Percentiles rank a stretch among this genome's conserved stretches.
Evolutionary conservation across 92 coral and sea anemone genomes (phyloP).

Genomic region (Epizoanthus illoricatus): DNA sequence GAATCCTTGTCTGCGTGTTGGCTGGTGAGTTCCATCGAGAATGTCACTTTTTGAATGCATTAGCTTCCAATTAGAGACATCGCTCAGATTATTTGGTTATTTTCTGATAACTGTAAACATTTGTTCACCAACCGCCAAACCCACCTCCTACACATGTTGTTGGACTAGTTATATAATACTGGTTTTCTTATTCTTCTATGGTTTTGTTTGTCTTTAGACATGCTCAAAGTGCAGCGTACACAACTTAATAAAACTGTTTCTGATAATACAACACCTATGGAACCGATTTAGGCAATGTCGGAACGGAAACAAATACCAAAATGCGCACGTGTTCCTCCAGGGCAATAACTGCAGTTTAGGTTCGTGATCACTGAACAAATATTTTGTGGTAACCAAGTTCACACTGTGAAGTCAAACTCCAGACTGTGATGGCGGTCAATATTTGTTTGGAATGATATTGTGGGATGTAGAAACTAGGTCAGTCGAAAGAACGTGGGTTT

Average conservation of each 20-base stretch:
- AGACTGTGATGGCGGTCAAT: too few species aligned
- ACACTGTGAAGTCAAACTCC: too few species aligned
- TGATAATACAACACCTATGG: not conserved
- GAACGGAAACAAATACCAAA: constrained; percentile 21
- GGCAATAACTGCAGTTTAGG: too few species aligned
- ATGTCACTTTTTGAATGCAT: not conserved
- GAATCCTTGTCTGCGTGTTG: constrained; percentile 6
- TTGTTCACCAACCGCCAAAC: not conserved
- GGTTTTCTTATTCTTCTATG: constrained; percentile 1
- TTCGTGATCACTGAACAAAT: not conserved
- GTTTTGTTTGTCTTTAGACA: constrained; percentile 7
- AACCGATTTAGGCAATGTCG: not conserved
- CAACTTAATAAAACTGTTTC: not conserved
- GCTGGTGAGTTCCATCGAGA: constrained; percentile 14
- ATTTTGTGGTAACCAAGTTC: too few species aligned
- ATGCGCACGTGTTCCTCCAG: not conserved
- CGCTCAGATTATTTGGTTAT: not conserved
- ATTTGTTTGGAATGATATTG: too few species aligned
- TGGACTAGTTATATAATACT: not conserved
- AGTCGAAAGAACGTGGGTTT: too few species aligned
- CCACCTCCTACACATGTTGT: constrained; percentile 8
- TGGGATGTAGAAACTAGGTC: too few species aligned
- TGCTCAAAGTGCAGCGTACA: not conserved
- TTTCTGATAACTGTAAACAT: constrained; percentile 11
- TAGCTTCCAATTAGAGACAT: not conserved